Conservation (phyloP, 2,797 vertebrate species). For the Eutrigla gurnardus region DNA sequence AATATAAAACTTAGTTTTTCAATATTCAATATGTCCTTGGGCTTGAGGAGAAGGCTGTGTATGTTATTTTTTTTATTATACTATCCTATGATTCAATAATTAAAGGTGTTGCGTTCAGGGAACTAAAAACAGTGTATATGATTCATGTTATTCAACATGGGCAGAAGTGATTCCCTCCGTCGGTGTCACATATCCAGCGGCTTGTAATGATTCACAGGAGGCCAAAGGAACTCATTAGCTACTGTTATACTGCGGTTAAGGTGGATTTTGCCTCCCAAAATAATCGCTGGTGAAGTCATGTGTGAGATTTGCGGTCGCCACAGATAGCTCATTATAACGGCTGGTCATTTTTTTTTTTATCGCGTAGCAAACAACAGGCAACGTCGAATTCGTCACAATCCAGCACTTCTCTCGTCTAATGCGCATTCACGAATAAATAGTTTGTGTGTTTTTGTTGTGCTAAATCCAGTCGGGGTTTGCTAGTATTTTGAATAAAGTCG, state of each 20-base stretch:
- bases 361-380: neutral
- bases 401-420: too few relatives aligned
- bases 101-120: neutral
- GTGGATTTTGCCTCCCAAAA: neutral
- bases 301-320: conserved; percentile 14
- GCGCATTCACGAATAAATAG: neutral
- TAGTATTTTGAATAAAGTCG: conserved; percentile 61
- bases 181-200: neutral
- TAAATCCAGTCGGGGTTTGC: conserved; percentile 6
- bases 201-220: conserved; percentile 36
- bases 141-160: neutral
- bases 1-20: neutral
- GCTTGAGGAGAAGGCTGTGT: neutral
- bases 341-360: conserved; percentile 1
- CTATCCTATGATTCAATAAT: neutral
- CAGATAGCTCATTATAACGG: conserved; percentile 16
- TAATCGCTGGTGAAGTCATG: neutral
- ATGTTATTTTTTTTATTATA: too few relatives aligned
- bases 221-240: conserved; percentile 1
- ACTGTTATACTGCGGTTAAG: neutral
- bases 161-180: neutral
- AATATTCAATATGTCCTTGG: neutral
- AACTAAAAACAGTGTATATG: neutral
- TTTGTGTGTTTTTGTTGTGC: neutral
- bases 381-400: neutral